These are phyloP conservation scores for Limonius californicus DNA, from an alignment of 1,140 invertebrate species.

Conservation along the genomic window DNA sequence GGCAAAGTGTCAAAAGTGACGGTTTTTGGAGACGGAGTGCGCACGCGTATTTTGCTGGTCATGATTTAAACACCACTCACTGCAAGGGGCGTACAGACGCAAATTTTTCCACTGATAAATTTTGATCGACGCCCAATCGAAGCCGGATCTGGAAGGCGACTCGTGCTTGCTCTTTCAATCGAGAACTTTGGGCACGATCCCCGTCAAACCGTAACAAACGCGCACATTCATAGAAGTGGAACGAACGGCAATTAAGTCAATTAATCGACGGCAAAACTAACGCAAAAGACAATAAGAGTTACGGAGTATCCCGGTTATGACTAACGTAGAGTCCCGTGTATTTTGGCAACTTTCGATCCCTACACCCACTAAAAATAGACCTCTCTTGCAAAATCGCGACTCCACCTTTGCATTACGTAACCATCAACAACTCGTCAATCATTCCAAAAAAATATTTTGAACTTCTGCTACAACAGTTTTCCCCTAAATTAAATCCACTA, in stretches of 20 bases:
- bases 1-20: conserved; percentile 45
- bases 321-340: conserved; percentile 32
- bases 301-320: conserved; percentile 32
- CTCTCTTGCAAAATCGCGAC: conserved; percentile 20
- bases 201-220: not conserved
- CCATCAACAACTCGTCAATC: conserved; percentile 6
- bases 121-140: not conserved
- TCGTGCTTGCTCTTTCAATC: not conserved
- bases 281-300: conserved; percentile 5
- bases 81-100: too few species aligned
- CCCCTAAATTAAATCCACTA: too few species aligned
- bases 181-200: not conserved
- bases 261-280: conserved; percentile 11
- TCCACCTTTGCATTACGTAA: conserved; percentile 28
- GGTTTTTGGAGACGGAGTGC: conserved; percentile 46
- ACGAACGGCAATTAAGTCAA: conserved; percentile 19
- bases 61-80: conserved; percentile 22
- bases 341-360: conserved; percentile 34
- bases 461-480: too few species aligned
- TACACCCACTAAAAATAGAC: conserved; percentile 34
- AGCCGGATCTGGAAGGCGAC: not conserved
- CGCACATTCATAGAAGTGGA: conserved; percentile 9
- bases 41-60: conserved; percentile 41
- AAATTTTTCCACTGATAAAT: not conserved
- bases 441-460: too few species aligned